Base-by-base conservation (phyloP, 2,888 invertebrate genomes). In the Ormyrus rosae region DNA sequence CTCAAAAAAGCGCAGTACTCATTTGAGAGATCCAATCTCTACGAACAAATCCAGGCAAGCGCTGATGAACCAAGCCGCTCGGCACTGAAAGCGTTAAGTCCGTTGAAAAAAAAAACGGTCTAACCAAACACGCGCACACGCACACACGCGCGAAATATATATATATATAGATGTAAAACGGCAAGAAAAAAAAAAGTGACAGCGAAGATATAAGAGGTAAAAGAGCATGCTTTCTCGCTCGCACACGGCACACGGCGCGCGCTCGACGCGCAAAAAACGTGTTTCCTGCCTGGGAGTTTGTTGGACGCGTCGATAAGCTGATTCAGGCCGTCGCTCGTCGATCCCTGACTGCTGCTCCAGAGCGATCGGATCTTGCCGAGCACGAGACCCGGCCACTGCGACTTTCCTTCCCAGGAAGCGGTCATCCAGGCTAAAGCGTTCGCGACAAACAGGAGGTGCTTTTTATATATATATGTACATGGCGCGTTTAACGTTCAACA, bases 301-400 rank as follows among this genome's bases (percentile, higher is more conserved):
- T 83, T 86, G 78, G 88, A 85, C 71, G 90, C 85, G 74, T 87
- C 88, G 84, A 90, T 89, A 88, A 96, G 93, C 91, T 96, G 96
- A 93, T 96, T 96, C 88, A 96, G 93, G 87, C 96, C 96, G 81
- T 93, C 91, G 91, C 94, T 95, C 82, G 95, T 93, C 84, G 94
- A 94, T 83, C 94, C 94, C 72, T 95, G 93, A 89, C 95, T 95
- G 84, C 94, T 94, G 85, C 94, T 95, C 97, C 97, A 97, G 83
- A 97, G 92, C 65, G 96, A 96, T 89, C 96, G 95, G 91, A 97
- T 96, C 93, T 97, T 96, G 89, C 96, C 96, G 91, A 96, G 94
- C 88, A 96, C 95, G 89, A 96, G 92, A 86, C 95, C 95, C 82
- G 95, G 95, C 96, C 96, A 96, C 86, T 92, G 92, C 81, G 93